These are phyloP conservation scores for Columba janthina DNA, from an alignment of 2,113 vertebrate genomes.

Conservation along the genomic window DNA sequence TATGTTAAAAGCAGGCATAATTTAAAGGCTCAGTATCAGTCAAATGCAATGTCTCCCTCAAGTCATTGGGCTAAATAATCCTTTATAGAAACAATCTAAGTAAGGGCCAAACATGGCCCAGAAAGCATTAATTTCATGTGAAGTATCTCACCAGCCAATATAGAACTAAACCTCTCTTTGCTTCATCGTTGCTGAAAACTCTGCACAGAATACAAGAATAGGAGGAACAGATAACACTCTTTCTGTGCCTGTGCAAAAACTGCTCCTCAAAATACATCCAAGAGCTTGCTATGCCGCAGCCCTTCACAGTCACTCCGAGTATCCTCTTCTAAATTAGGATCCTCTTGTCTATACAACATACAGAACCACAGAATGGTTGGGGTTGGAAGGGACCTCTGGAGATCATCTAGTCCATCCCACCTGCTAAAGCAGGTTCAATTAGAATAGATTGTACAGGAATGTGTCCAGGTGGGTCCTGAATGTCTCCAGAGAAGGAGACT, in stretches of 20 bases:
- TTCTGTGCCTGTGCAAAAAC: not conserved
- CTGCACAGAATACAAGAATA: not conserved
- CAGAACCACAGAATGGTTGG: too few relatives aligned
- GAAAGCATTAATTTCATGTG: not conserved
- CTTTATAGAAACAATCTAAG: not conserved
- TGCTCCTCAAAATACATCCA: not conserved
- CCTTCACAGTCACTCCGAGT: not conserved
- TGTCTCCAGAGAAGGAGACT: too few relatives aligned
- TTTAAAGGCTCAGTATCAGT: not conserved
- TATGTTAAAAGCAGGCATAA: slow-evolving; percentile 3
- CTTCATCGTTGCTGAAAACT: not conserved
- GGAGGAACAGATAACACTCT: not conserved
- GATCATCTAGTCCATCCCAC: too few relatives aligned
- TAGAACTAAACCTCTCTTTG: not conserved
- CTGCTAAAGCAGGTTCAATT: too few relatives aligned
- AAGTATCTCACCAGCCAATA: not conserved
- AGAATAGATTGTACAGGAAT: too few relatives aligned
- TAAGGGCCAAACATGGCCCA: not conserved
- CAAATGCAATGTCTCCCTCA: not conserved
- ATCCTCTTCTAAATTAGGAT: not conserved
- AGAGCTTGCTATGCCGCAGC: not conserved
- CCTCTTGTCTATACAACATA: not conserved
- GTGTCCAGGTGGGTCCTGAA: too few relatives aligned
- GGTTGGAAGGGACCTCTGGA: too few relatives aligned
- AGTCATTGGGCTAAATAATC: not conserved